These are phyloP conservation scores for Neodontobutis hainanensis DNA, from an alignment of 2,113 vertebrate genomes.

Conservation along the genomic window DNA sequence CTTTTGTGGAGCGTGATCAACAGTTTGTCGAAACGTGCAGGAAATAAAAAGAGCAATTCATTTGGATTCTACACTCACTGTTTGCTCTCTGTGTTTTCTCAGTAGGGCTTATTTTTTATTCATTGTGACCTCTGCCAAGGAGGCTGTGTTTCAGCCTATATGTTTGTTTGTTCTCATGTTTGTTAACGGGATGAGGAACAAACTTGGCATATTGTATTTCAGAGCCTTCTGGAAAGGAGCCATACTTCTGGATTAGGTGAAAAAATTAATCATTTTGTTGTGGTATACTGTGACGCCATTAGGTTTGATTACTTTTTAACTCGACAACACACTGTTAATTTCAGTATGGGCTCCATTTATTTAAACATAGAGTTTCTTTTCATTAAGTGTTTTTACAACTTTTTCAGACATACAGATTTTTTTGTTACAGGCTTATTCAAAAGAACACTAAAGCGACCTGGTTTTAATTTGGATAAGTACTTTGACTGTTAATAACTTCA, in stretches of 20 bases:
- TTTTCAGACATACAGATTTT: background rate
- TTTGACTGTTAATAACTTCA: too few species aligned
- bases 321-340: slow-evolving; percentile 2
- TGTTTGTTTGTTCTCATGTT: slow-evolving; percentile 18
- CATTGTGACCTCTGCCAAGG: slow-evolving; percentile 15
- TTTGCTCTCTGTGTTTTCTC: slow-evolving; percentile 10
- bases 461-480: too few species aligned
- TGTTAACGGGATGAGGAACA: slow-evolving; percentile 3
- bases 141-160: slow-evolving; percentile 5
- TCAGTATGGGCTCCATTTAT: background rate
- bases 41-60: slow-evolving; percentile 45
- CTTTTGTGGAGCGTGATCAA: slow-evolving; percentile 28
- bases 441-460: background rate
- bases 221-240: slow-evolving; percentile 8
- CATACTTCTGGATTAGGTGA: background rate
- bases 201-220: slow-evolving; percentile 14
- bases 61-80: background rate
- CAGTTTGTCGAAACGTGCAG: slow-evolving; percentile 29
- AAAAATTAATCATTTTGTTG: slow-evolving; percentile 15
- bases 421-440: background rate
- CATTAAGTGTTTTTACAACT: background rate
- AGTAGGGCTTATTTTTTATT: slow-evolving; percentile 13
- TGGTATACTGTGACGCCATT: background rate
- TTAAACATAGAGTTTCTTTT: slow-evolving; percentile 9
- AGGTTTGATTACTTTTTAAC: slow-evolving; percentile 1